These are phyloP conservation scores for Melanotus villosus DNA, from an alignment of 2,888 invertebrate genomes.

Conservation along the genomic window DNA sequence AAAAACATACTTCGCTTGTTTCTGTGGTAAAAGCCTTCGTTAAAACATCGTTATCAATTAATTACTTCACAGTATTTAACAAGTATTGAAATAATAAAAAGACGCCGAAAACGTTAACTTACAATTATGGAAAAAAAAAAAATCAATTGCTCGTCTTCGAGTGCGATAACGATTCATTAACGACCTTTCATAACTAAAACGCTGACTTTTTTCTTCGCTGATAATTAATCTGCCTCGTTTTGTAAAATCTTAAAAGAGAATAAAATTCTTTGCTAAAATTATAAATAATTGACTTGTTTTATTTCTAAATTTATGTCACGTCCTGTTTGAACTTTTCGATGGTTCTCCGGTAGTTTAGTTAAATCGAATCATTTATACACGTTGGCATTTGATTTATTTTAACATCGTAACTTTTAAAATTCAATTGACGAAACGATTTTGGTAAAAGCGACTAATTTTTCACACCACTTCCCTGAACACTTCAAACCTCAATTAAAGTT, in stretches of 20 bases:
- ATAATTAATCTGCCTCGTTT: too few relatives aligned
- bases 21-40: too few relatives aligned
- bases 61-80: too few relatives aligned
- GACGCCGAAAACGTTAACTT: too few relatives aligned
- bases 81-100: too few relatives aligned
- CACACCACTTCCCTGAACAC: constrained; percentile 23
- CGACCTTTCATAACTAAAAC: too few relatives aligned
- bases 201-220: too few relatives aligned
- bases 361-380: constrained; percentile 29
- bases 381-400: constrained; percentile 21
- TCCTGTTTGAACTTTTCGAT: constrained; percentile 6
- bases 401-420: constrained; percentile 10
- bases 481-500: constrained; percentile 44
- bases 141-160: too few relatives aligned
- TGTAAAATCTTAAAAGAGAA: background rate
- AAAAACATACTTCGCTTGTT: too few relatives aligned
- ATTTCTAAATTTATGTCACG: constrained; percentile 10
- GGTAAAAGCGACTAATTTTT: constrained; percentile 30
- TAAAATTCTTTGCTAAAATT: background rate
- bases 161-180: too few relatives aligned
- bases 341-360: background rate
- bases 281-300: background rate
- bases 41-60: too few relatives aligned
- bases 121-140: too few relatives aligned
- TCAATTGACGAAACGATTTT: constrained; percentile 18